phyloP scores from a whole-genome alignment of 2,888 invertebrate genomes.

The Ctena decussata region DNA sequence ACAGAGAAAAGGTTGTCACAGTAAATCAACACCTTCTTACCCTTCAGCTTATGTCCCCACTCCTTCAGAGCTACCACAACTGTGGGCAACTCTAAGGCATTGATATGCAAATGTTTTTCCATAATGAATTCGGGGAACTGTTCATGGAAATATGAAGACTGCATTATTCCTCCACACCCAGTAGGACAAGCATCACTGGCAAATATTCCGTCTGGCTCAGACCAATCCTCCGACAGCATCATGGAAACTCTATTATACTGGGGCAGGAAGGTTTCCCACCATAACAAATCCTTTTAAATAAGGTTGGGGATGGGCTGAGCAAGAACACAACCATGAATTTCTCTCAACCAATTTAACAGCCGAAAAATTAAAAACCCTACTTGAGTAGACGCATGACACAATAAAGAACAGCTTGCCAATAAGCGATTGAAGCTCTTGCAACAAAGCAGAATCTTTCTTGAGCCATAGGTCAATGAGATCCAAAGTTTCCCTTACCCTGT shows the following conservation, averaged over 20 bases:
- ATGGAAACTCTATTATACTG: background rate
- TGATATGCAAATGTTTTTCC: background rate
- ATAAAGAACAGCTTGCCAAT: background rate
- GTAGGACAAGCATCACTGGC: background rate
- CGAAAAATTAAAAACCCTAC: background rate
- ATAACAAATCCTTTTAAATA: background rate
- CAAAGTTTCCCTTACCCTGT: too few species aligned
- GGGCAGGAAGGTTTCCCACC: background rate
- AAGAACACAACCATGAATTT: background rate
- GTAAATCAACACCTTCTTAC: background rate
- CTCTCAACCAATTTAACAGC: background rate
- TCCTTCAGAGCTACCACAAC: too few species aligned
- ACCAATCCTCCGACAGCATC: background rate
- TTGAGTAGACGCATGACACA: background rate
- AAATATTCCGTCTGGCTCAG: background rate
- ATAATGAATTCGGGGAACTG: background rate
- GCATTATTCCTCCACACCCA: background rate
- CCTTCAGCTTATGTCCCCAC: background rate
- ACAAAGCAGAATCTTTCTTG: background rate
- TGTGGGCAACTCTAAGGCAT: background rate
- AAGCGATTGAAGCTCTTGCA: background rate
- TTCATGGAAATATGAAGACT: background rate
- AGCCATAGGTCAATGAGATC: too few species aligned
- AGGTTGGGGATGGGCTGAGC: background rate
- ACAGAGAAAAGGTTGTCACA: background rate